Evolutionary conservation across 2,888 invertebrate genomes (phyloP).

Genomic region (Exocentrus adspersus): DNA sequence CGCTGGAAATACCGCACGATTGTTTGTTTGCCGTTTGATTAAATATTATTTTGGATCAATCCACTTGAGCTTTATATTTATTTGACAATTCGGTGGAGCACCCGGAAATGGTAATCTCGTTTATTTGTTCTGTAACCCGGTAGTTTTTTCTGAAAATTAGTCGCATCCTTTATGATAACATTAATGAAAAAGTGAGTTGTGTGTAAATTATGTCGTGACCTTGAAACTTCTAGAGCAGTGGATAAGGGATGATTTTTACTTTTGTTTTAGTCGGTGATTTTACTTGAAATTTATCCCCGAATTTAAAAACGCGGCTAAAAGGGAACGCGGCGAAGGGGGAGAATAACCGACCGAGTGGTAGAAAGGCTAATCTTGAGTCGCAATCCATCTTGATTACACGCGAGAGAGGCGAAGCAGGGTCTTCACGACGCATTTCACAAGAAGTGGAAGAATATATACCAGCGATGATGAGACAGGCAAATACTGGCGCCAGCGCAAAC

Average conservation of each 20-base stretch:
- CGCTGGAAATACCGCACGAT: constrained; percentile 22
- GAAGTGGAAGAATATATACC: constrained; percentile 52
- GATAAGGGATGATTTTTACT: no score
- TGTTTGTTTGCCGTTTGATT: constrained; percentile 30
- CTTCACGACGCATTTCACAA: constrained; percentile 57
- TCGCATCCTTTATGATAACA: no score
- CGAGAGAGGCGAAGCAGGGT: constrained; percentile 55
- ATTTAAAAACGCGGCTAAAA: constrained; percentile 55
- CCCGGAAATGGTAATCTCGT: constrained; percentile 10
- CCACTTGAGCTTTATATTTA: constrained; percentile 16
- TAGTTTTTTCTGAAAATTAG: background rate
- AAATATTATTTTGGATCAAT: constrained; percentile 21
- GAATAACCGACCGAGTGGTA: constrained; percentile 43
- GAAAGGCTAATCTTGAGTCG: constrained; percentile 59
- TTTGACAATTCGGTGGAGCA: background rate
- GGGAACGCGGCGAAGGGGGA: constrained; percentile 39
- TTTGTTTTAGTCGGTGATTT: no score
- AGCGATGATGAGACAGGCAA: constrained; percentile 38
- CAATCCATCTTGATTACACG: constrained; percentile 62
- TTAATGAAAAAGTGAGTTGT: no score
- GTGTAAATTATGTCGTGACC: no score
- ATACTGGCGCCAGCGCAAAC: constrained; percentile 33
- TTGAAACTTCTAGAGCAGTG: no score
- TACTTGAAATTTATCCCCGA: constrained; percentile 57
- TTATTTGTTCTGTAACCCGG: background rate